Evolutionary conservation across 2,888 invertebrate species (phyloP).

Genomic region (Mylabris sibirica): DNA sequence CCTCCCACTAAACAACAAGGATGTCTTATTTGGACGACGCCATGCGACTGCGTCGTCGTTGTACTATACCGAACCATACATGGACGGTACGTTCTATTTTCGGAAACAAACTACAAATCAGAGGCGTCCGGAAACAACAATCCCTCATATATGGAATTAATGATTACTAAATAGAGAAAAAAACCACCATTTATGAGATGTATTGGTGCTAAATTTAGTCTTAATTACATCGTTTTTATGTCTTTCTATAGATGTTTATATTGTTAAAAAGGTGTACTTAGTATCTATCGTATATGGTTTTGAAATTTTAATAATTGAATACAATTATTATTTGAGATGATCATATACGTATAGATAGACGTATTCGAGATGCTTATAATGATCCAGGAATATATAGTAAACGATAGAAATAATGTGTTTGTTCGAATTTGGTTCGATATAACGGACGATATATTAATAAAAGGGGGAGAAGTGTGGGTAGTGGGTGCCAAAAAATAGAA

Average conservation of each 20-base stretch:
- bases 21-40: slow-evolving; percentile 61
- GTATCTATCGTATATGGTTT: background rate
- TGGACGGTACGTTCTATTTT: slow-evolving; percentile 59
- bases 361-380: background rate
- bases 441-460: slow-evolving; percentile 28
- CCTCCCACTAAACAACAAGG: slow-evolving; percentile 47
- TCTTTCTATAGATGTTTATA: background rate
- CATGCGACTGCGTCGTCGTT: slow-evolving; percentile 57
- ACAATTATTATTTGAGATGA: background rate
- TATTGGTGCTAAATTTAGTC: background rate
- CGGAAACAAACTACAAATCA: slow-evolving; percentile 45
- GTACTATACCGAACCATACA: slow-evolving; percentile 58
- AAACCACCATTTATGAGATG: background rate
- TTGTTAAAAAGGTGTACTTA: no score
- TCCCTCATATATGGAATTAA: background rate
- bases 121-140: slow-evolving; percentile 28
- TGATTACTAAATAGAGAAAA: background rate
- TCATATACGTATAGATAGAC: no score
- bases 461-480: slow-evolving; percentile 23
- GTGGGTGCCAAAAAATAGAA: slow-evolving; percentile 38
- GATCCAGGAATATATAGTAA: background rate
- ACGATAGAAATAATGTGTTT: slow-evolving; percentile 8
- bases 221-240: background rate
- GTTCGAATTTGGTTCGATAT: slow-evolving; percentile 15
- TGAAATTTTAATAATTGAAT: background rate